These are phyloP conservation scores for Heliconius ethilla DNA, from an alignment of 2,888 invertebrate species.

Conservation along the genomic window DNA sequence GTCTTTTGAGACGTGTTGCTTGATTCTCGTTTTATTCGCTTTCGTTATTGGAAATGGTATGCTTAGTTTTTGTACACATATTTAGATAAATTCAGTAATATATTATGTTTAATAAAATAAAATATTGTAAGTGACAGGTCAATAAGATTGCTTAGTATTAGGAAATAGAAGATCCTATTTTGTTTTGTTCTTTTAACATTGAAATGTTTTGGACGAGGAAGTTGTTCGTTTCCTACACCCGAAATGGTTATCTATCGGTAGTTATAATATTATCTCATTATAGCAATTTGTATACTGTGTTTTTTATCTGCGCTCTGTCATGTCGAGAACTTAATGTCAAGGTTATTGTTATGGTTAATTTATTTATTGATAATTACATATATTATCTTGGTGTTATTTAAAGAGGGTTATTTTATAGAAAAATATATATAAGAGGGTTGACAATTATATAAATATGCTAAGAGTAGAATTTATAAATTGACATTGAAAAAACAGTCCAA, in stretches of 20 bases:
- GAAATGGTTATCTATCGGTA: background rate
- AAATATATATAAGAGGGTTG: too few relatives aligned
- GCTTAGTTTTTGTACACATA: background rate
- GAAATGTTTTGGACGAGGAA: conserved; percentile 5
- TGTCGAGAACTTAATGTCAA: background rate
- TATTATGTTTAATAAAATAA: too few relatives aligned
- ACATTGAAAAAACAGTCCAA: too few relatives aligned
- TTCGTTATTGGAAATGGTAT: background rate
- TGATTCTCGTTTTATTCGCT: background rate
- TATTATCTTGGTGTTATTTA: too few relatives aligned
- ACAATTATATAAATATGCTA: too few relatives aligned
- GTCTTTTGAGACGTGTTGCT: too few relatives aligned
- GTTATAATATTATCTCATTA: background rate
- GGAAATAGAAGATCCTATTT: background rate
- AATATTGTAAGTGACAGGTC: background rate
- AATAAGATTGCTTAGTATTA: background rate
- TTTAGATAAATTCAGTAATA: background rate
- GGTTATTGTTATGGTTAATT: background rate
- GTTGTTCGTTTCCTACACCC: conserved; percentile 7
- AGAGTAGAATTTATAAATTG: too few relatives aligned
- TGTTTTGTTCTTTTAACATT: background rate
- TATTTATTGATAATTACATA: background rate
- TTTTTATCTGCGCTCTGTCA: background rate
- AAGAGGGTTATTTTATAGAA: too few relatives aligned
- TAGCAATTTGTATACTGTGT: background rate